A percentile compares a stretch with the other conserved stretches of the same genome.
These are phyloP conservation scores for Tetragnatha versicolor DNA, from an alignment of 1,140 invertebrate genomes.

Conservation along the genomic window DNA sequence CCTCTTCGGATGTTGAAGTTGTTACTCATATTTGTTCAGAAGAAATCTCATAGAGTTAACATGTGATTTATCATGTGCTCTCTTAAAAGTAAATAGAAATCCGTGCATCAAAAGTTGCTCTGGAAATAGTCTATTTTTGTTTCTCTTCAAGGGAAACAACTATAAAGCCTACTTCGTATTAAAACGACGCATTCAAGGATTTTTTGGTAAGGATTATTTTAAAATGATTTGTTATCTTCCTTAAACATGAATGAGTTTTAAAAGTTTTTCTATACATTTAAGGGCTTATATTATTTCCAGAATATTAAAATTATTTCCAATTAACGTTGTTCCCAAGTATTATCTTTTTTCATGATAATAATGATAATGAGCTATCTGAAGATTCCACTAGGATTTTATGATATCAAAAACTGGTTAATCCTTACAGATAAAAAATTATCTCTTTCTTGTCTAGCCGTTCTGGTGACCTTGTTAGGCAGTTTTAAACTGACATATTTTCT, in stretches of 20 bases:
- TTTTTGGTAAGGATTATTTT: background rate
- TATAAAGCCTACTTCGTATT: background rate
- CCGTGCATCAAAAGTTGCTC: background rate
- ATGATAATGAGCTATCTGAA: too few relatives aligned
- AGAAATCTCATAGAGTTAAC: background rate
- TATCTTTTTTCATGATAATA: too few relatives aligned
- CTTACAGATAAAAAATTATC: too few relatives aligned
- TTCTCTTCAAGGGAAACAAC: background rate
- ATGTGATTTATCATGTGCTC: slow-evolving; percentile 10
- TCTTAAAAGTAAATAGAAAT: background rate
- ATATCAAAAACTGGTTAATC: too few relatives aligned
- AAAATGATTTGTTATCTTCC: background rate
- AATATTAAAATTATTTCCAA: too few relatives aligned
- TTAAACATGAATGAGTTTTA: background rate
- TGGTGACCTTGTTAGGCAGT: too few relatives aligned
- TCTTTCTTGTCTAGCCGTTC: too few relatives aligned
- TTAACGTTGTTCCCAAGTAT: too few relatives aligned
- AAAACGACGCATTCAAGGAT: background rate
- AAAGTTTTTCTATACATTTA: too few relatives aligned
- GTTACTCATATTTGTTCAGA: background rate
- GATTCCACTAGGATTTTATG: too few relatives aligned
- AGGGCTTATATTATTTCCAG: too few relatives aligned
- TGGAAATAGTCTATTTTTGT: background rate
- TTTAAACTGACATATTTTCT: too few relatives aligned
- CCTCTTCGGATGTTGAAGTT: background rate